Base-by-base conservation (phyloP, 2,888 invertebrate genomes). In the Heterodera filipjevi region DNA sequence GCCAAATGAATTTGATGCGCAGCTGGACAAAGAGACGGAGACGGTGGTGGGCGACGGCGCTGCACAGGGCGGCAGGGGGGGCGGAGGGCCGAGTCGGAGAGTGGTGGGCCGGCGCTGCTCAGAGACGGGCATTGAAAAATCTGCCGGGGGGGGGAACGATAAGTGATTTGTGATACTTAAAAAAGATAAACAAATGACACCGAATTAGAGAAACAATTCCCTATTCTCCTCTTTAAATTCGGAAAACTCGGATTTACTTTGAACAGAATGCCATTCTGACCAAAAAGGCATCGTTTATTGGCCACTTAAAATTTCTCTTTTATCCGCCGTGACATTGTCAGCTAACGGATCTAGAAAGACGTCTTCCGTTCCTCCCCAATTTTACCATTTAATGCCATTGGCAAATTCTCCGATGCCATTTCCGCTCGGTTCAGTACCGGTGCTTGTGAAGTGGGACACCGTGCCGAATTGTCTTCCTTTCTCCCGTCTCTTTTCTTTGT, bases 381-480 rank as follows among this genome's bases (percentile, higher is more conserved):
- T 53, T 53, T 16, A 59, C 59, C 59, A 27, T 27, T n/a, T 5
- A 59, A n/a, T 59, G 59, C 59, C 19, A 10, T n/a, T n/a, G n/a
- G 59, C 32, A 22, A 68, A 19, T 10, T 8, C 32, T 14, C 33
- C 30, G 32, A 27, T 27, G 30, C 66, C 27, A 68, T 35, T 27
- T 68, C 68, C 35, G 68, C 68, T 19, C 68, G 32, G 35, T 68
- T 68, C 68, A 59, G n/a, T 30, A 66, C 59, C n/a, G 75, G 75
- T 44, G 75, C 75, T 30, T 46, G 44, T 10, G 75, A 75, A 64
- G 75, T 75, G 30, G 75, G 75, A 12, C 33, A 75, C 0, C 27
- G 64, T 2, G 30, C 3, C 19, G 14, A 14, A 12, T 19, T 44
- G 46, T 6, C 33, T 44, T n/a, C 32, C 33, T 35, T 44, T 22